Base-by-base conservation (phyloP, 2,888 invertebrate species). In the Exocentrus adspersus region DNA sequence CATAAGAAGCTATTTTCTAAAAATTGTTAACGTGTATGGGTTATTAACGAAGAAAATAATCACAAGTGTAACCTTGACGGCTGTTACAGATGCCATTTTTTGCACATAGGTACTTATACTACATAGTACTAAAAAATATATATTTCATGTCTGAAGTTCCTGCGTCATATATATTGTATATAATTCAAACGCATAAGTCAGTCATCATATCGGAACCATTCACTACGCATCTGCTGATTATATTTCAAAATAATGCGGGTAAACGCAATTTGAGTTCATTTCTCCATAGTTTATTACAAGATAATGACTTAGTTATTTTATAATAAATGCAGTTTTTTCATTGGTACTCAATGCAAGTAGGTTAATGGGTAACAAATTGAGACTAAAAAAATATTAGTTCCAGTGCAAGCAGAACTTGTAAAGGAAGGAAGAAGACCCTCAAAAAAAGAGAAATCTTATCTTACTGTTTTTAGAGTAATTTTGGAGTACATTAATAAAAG, bases 191-290 rank as follows among this genome's bases (percentile, higher is more conserved):
- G 2, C 20, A 48, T 20, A 37, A 9, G 37, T 37, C 14, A 37
- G 37, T 37, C 37, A 19, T 10, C 37, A 32, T 19, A 30, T 16
- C 19, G 16, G 37, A 51, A 30, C 19, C 51, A 51, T 16, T 5
- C 16, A 16, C 17, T 9, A 9, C 9, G 28, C 30, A 51, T 30
- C 51, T 51, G 51, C 51, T 7, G 21, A 7, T 5, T 7, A 37
- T 6, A 42, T 41, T 7, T 41, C 41, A 6, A 9, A 53, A 12
- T 24, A 53, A 53, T 53, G 53, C 53, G 42, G 53, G 42, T 24
- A 51, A 30, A 32, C 7, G 24, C 16, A 20, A 21, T 24, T n/a
- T n/a, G n/a, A n/a, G n/a, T n/a, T n/a, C n/a, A n/a, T n/a, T n/a
- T n/a, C n/a, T n/a, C n/a, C n/a, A n/a, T n/a, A n/a, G n/a, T n/a